Percentiles rank a stretch among this genome's conserved stretches.
These are phyloP conservation scores for Bucco capensis DNA, from an alignment of 2,113 vertebrate genomes.

Conservation along the genomic window DNA sequence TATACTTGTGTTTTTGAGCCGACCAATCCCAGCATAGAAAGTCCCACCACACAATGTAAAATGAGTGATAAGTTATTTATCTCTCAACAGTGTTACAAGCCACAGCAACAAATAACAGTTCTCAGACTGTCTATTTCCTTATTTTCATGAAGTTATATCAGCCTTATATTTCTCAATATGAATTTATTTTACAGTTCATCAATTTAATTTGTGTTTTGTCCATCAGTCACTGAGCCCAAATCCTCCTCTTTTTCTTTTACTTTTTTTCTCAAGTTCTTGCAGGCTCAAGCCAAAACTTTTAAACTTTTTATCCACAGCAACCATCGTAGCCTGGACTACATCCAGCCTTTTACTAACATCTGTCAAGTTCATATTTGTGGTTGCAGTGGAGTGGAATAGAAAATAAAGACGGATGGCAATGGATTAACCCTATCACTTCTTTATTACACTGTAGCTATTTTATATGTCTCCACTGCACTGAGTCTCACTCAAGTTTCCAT, in stretches of 20 bases:
- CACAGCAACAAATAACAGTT: background rate
- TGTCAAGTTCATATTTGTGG: conserved; percentile 63
- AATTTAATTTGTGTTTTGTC: background rate
- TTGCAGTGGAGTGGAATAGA: conserved; percentile 46
- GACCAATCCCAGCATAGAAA: background rate
- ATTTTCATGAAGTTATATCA: background rate
- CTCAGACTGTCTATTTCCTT: background rate
- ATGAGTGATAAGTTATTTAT: conserved; percentile 13
- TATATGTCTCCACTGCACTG: background rate
- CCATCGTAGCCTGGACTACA: conserved; percentile 18
- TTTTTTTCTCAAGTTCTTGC: background rate
- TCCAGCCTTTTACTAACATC: conserved; percentile 57
- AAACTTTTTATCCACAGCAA: conserved; percentile 38
- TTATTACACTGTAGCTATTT: conserved; percentile 22
- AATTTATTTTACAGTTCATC: conserved; percentile 34
- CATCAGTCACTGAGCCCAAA: background rate
- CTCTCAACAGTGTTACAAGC: conserved; percentile 11
- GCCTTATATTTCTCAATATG: background rate
- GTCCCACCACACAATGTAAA: background rate
- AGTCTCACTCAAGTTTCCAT: conserved; percentile 1
- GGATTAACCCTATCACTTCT: conserved; percentile 58
- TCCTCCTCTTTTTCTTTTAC: background rate
- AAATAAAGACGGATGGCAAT: conserved; percentile 59
- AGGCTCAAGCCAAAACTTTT: conserved; percentile 39
- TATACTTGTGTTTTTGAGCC: background rate